These are phyloP conservation scores for Moxostoma hubbsi DNA, from an alignment of 2,797 vertebrate genomes.

Conservation along the genomic window DNA sequence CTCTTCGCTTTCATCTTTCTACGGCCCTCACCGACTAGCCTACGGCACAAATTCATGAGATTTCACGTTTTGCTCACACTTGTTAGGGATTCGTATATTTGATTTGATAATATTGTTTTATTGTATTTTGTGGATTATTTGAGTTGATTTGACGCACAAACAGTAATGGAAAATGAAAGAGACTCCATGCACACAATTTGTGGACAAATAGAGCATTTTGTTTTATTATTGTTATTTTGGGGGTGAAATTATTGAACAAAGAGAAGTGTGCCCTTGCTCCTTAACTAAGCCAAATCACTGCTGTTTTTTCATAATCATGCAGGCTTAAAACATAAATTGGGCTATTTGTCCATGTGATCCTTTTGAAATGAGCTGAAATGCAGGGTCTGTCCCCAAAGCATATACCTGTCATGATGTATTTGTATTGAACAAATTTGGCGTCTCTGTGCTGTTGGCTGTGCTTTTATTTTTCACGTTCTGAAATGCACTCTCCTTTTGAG, in stretches of 20 bases:
- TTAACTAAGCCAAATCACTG: neutral
- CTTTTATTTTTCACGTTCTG: neutral
- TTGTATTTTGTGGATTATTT: conserved; percentile 54
- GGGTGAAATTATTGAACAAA: conserved; percentile 22
- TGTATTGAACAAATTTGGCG: neutral
- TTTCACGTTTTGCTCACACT: conserved; percentile 76
- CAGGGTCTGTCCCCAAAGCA: neutral
- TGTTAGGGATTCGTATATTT: conserved; percentile 77
- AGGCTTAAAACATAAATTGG: neutral
- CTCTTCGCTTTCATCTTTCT: conserved; percentile 99
- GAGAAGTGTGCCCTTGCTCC: neutral
- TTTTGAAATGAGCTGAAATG: neutral
- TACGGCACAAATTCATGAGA: conserved; percentile 91
- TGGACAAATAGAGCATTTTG: conserved; percentile 32
- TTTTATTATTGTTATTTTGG: neutral
- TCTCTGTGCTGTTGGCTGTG: neutral
- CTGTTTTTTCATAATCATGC: conserved; percentile 3
- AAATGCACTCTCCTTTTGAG: neutral
- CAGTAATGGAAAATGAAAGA: conserved; percentile 25
- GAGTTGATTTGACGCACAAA: conserved; percentile 57
- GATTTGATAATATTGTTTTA: conserved; percentile 69
- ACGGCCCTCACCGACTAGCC: conserved; percentile 92
- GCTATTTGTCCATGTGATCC: neutral
- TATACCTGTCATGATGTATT: conserved; percentile 26
- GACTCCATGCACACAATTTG: conserved; percentile 42